Base-by-base conservation (phyloP, 2,797 vertebrate genomes). In the Sebastes hubbsi region DNA sequence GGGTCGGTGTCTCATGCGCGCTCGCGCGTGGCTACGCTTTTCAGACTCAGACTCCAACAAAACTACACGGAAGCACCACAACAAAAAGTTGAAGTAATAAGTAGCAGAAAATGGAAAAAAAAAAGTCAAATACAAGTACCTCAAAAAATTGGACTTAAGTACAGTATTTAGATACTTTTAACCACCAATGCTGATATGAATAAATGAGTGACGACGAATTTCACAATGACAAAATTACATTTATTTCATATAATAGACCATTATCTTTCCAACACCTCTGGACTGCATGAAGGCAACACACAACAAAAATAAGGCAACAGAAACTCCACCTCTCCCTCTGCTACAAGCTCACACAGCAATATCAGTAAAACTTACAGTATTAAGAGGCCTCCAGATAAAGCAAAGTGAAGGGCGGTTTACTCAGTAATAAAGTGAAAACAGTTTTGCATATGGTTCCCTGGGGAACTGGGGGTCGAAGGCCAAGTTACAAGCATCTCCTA, bases 231-330 rank as follows among this genome's bases (percentile, higher is more conserved):
- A 96, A 95, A 96, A 95, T 96, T 91, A 92, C 88, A 87, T 95
- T 97, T 94, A 94, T 97, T 95, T 95, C 83, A 95, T 88, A 96
- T 96, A 82, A 91, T 71, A 80, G 88, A 89, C 88, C 90, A 95
- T 96, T 88, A 64, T 95, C 92, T 91, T 96, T 95, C 95, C 80
- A 94, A 90, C 88, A 96, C 94, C 18, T 91, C 80, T 89, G 92
- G 74, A 89, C 82, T 81, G 83, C 65, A 74, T 71, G 29, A 96
- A 89, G 87, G 79, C 71, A 96, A 95, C 91, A 93, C 79, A 82
- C 42, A 84, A 73, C 84, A 73, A 94, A 89, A 85, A 72, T 58
- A 84, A 87, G 87, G 64, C 83, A 83, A 85, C 64, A 90, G 13
- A 79, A 78, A 72, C 25, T 79, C 76, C 76, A 81, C 55, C 59